phyloP scores from a whole-genome alignment of 2,888 invertebrate species.

The Endomychus coccineus region DNA sequence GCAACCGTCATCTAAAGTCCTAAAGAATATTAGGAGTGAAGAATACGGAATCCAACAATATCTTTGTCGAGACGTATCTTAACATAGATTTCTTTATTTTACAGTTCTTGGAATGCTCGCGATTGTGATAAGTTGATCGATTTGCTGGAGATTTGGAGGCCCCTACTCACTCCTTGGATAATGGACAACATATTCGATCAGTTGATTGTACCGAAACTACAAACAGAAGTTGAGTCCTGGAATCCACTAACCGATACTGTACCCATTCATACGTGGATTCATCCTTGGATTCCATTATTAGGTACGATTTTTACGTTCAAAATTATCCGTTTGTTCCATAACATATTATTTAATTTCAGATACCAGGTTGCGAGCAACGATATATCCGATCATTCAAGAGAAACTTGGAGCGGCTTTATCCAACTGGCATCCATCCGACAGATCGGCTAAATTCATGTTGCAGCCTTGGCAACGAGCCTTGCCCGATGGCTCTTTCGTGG shows the following conservation, averaged over 20 bases:
- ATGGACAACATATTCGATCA: constrained; percentile 75
- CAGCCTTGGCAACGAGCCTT: constrained; percentile 76
- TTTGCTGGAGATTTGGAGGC: constrained; percentile 74
- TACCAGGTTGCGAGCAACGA: constrained; percentile 40
- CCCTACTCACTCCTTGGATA: constrained; percentile 76
- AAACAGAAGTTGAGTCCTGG: constrained; percentile 79
- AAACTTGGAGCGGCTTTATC: constrained; percentile 82
- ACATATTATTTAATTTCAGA: constrained; percentile 27
- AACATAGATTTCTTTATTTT: constrained; percentile 30
- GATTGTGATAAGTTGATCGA: constrained; percentile 70
- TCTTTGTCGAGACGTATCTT: no score
- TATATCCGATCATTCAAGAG: constrained; percentile 86
- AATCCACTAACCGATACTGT: constrained; percentile 91
- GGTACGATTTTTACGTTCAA: constrained; percentile 47
- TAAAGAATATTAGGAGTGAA: no score
- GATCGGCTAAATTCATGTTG: constrained; percentile 85
- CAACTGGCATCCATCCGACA: constrained; percentile 95
- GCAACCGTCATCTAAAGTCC: no score
- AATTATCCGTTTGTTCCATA: no score
- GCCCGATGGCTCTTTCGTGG: constrained; percentile 61
- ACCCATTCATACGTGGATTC: constrained; percentile 94
- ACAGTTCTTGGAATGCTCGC: constrained; percentile 75
- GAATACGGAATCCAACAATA: no score
- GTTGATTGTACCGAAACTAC: constrained; percentile 66
- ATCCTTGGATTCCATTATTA: constrained; percentile 90